Conservation (phyloP, 2,113 vertebrate species). For the Pongo pygmaeus region DNA sequence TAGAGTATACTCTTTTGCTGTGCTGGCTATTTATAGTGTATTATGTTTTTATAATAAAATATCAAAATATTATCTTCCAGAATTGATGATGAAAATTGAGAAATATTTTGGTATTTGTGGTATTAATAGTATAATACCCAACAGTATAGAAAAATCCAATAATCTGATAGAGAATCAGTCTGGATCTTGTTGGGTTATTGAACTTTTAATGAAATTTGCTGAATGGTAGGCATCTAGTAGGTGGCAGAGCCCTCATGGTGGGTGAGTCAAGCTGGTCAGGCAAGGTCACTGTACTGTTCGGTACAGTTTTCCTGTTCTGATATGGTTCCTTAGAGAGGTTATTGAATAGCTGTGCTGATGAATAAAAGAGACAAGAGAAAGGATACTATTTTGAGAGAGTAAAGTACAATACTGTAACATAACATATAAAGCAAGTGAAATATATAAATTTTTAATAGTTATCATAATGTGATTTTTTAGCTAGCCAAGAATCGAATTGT, state of each 20-base stretch:
- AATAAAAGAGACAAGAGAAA: slow-evolving; percentile 28
- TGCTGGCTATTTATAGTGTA: neutral
- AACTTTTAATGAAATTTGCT: neutral
- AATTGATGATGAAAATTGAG: slow-evolving; percentile 27
- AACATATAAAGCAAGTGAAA: slow-evolving; percentile 29
- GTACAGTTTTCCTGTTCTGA: slow-evolving; percentile 4
- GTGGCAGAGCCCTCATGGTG: neutral
- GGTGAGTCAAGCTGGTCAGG: neutral
- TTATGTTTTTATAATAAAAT: slow-evolving; percentile 9
- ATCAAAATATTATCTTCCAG: neutral
- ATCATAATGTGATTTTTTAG: slow-evolving; percentile 39
- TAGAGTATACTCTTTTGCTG: neutral
- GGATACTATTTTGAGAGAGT: slow-evolving; percentile 11
- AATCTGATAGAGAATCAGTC: neutral
- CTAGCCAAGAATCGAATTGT: slow-evolving; percentile 28
- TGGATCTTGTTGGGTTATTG: neutral
- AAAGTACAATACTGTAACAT: slow-evolving; percentile 37
- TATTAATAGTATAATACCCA: neutral
- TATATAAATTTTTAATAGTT: slow-evolving; percentile 45
- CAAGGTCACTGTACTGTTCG: slow-evolving; percentile 7
- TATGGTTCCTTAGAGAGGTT: slow-evolving; percentile 5
- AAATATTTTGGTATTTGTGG: neutral
- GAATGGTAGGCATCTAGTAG: neutral
- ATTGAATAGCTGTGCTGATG: neutral
- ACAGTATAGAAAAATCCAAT: neutral